Conservation (phyloP, 2,888 invertebrate species). For the Agrilus biguttatus region DNA sequence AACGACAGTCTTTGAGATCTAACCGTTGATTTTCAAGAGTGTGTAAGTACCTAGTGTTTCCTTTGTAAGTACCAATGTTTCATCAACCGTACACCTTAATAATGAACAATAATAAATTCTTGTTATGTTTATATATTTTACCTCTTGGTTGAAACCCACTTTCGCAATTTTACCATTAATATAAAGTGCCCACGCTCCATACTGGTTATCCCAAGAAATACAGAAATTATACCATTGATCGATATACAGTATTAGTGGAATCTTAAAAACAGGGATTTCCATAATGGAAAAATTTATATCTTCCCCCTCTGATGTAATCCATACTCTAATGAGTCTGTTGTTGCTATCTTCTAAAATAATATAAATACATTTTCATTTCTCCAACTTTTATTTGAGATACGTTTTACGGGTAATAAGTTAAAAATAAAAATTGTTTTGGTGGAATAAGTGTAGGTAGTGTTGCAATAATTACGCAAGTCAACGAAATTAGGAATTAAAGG, state of each 20-base stretch:
- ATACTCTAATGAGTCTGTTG: slow-evolving; percentile 38
- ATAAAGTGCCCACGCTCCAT: slow-evolving; percentile 47
- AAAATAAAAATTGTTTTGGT: not conserved
- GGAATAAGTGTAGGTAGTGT: too few relatives aligned
- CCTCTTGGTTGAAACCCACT: slow-evolving; percentile 13
- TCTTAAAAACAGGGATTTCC: slow-evolving; percentile 33
- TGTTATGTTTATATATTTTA: slow-evolving; percentile 8
- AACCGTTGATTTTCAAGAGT: too few relatives aligned
- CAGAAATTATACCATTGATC: slow-evolving; percentile 52
- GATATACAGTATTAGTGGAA: slow-evolving; percentile 30
- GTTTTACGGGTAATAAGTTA: too few relatives aligned
- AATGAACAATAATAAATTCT: too few relatives aligned
- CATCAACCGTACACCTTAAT: too few relatives aligned
- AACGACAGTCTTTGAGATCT: too few relatives aligned
- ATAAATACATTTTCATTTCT: not conserved
- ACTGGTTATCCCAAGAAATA: slow-evolving; percentile 46
- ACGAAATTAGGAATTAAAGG: too few relatives aligned
- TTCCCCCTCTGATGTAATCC: slow-evolving; percentile 44
- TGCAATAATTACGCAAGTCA: too few relatives aligned
- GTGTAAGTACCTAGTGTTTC: too few relatives aligned
- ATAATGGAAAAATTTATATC: slow-evolving; percentile 42
- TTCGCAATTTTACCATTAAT: slow-evolving; percentile 38
- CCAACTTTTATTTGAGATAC: not conserved
- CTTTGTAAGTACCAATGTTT: too few relatives aligned
- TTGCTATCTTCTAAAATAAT: slow-evolving; percentile 36